Conservation (phyloP, 2,888 invertebrate species). For the Lysandra coridon region DNA sequence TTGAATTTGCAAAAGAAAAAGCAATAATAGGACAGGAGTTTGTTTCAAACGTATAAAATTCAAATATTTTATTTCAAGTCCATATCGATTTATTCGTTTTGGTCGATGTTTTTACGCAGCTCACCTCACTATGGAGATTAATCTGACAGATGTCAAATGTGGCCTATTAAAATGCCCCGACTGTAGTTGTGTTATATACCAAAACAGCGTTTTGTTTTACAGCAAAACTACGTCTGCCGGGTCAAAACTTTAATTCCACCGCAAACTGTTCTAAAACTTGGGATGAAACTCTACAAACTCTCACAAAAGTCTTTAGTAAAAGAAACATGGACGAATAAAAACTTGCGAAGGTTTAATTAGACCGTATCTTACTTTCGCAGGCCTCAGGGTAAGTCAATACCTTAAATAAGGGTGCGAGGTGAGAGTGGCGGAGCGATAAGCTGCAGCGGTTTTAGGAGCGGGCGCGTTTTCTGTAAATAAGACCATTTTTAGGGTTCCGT, state of each 20-base stretch:
- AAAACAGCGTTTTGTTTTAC: neutral
- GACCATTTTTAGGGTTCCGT: no score
- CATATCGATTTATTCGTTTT: no score
- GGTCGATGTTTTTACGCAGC: no score
- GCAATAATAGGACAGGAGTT: no score
- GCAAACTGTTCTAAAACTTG: neutral
- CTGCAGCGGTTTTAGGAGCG: slow-evolving; percentile 34
- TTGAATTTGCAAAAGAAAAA: no score
- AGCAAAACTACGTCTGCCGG: neutral
- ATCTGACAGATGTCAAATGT: no score
- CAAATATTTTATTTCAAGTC: no score
- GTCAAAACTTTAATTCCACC: neutral
- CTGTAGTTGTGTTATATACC: no score
- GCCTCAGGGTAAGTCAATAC: slow-evolving; percentile 42
- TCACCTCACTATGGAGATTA: no score
- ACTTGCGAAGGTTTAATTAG: slow-evolving; percentile 63
- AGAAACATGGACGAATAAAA: slow-evolving; percentile 36
- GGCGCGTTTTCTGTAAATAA: neutral
- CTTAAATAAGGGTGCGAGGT: slow-evolving; percentile 46
- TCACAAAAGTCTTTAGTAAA: slow-evolving; percentile 6
- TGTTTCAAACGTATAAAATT: no score
- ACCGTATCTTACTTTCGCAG: slow-evolving; percentile 70
- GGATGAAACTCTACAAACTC: neutral
- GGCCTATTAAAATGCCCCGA: no score
- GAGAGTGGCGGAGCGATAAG: neutral